Evolutionary conservation across 1,140 invertebrate genomes (phyloP).

Genomic region (Drosophila guanche): DNA sequence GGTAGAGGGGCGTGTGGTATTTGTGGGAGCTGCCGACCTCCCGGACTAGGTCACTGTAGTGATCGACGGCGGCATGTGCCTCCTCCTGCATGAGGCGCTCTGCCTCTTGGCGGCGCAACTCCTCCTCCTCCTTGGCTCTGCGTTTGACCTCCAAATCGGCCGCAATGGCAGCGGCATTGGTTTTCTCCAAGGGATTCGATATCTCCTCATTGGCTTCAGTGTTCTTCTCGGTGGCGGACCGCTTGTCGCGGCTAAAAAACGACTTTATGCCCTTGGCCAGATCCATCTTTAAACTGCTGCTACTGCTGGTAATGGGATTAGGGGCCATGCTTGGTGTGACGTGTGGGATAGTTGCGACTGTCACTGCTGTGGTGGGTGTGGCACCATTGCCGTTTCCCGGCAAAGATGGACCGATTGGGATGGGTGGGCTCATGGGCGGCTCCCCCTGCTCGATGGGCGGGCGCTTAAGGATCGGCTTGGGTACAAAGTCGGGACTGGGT

Average conservation of each 20-base stretch:
- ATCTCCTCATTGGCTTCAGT: constrained; percentile 71
- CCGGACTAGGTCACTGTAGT: constrained; percentile 91
- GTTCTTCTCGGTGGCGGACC: constrained; percentile 72
- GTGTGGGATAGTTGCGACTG: not conserved
- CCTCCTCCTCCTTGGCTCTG: constrained; percentile 71
- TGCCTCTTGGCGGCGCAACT: constrained; percentile 62
- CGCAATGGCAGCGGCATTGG: constrained; percentile 67
- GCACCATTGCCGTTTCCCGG: constrained; percentile 47
- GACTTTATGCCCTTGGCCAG: constrained; percentile 78
- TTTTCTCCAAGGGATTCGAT: constrained; percentile 69
- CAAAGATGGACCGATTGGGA: constrained; percentile 21
- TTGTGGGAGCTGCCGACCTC: constrained; percentile 86
- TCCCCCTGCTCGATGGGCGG: constrained; percentile 83
- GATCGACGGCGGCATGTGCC: constrained; percentile 89
- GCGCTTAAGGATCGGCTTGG: constrained; percentile 90
- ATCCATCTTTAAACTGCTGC: constrained; percentile 61
- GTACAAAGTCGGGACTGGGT: constrained; percentile 87
- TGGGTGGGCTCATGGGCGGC: constrained; percentile 39
- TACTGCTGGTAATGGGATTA: not conserved
- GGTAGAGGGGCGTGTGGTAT: constrained; percentile 85
- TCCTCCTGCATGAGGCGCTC: constrained; percentile 85
- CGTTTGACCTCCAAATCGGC: constrained; percentile 69
- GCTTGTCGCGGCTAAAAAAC: constrained; percentile 77
- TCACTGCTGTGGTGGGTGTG: constrained; percentile 35
- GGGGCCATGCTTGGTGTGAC: not conserved